These are phyloP conservation scores for Sakesphorus luctuosus DNA, from an alignment of 2,113 vertebrate genomes.

Conservation along the genomic window DNA sequence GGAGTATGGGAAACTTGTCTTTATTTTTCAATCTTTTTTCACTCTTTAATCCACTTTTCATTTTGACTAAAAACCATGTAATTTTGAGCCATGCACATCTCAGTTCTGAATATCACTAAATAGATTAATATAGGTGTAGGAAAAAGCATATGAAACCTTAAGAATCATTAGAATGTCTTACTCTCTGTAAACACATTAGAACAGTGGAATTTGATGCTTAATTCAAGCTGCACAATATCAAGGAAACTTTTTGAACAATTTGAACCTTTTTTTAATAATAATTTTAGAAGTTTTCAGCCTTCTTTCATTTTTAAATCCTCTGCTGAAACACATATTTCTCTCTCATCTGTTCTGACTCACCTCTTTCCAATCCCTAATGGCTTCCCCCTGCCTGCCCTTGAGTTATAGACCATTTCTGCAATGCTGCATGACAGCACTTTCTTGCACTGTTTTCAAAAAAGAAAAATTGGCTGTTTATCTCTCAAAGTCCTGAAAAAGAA, in stretches of 20 bases:
- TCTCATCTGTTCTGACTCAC: conserved; percentile 31
- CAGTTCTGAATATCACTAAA: not conserved
- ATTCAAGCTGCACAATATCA: not conserved
- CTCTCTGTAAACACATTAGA: not conserved
- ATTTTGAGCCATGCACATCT: not conserved
- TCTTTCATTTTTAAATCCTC: not conserved
- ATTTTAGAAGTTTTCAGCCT: not conserved
- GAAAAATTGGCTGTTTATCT: conserved; percentile 42
- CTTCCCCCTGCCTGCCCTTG: conserved; percentile 31
- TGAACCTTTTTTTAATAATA: not conserved
- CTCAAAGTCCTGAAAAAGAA: conserved; percentile 9
- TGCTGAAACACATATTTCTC: conserved; percentile 25
- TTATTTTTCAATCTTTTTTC: not conserved
- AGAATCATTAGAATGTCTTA: not conserved
- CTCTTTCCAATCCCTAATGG: conserved; percentile 40
- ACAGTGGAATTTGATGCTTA: not conserved
- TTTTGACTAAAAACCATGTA: not conserved
- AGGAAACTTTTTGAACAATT: not conserved
- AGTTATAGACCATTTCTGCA: conserved; percentile 53
- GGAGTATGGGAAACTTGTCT: fast-evolving
- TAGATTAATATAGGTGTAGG: not conserved
- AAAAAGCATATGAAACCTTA: not conserved
- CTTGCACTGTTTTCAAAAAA: conserved; percentile 8
- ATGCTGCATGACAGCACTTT: conserved; percentile 21
- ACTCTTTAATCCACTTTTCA: not conserved